Evolutionary conservation across 2,113 vertebrate genomes (phyloP), one percentile per base, ranked within the genome.

Genomic region (Microtus pennsylvanicus): DNA sequence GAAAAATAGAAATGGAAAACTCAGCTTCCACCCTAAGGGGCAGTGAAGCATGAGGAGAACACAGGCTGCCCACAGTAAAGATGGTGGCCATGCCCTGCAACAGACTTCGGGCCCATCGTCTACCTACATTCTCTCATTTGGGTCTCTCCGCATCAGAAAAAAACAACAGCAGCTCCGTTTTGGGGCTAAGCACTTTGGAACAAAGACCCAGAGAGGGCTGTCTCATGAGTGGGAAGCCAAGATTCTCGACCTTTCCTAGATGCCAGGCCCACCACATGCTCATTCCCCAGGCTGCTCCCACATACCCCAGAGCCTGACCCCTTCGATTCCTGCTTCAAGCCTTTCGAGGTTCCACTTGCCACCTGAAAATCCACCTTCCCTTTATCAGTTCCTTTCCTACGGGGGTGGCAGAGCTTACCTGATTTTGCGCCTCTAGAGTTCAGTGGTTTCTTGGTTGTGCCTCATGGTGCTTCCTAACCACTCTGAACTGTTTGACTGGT

Each of bases 81-180:
- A 17, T 2, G 22, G 42, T 17, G 7, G 0, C 35, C 45, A 0
- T 26, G 55, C 52, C 22, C 0, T 5, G 5, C 30, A 61, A 42
- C 75, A 28, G 80, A 55, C 55, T 38, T 55, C 26, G n/a, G 2
- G 12, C 77, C 35, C 35, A 70, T 19, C 1, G 74, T n/a, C 45
- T 33, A 33, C 78, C 30, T 5, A 0, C 0, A 4, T 5, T 22
- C 50, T 24, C 87, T 74, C 87, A 47, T 88, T 19, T 65, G 30
- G 55, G 50, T 65, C 70, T 87, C 45, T 38, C 33, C 3, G 3
- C 26, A 16, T 28, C 65, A 28, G 22, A 74, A 33, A 76, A 69
- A 69, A 58, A 13, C 28, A 67, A 76, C 0, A 5, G 4, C 50
- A 13, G 30, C 78, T 70, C 35, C 38, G 9, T 28, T 63, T 28